These are phyloP conservation scores for Mantis religiosa DNA, from an alignment of 2,888 invertebrate genomes.

Conservation along the genomic window DNA sequence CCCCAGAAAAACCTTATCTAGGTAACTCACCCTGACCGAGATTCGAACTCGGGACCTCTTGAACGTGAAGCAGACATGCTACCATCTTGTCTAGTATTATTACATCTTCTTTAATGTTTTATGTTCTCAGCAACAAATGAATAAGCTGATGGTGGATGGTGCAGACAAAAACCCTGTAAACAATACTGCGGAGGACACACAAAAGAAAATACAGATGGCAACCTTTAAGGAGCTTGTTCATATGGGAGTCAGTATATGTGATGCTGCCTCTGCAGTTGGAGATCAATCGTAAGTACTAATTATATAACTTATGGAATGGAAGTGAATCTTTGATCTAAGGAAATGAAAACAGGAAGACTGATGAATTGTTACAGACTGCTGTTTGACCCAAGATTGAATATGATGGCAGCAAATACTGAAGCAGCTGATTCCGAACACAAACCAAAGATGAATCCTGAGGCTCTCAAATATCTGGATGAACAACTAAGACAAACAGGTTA, in stretches of 20 bases:
- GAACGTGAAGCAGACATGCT: too few species aligned
- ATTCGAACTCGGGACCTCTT: too few species aligned
- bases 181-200: not conserved
- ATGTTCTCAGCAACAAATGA: not conserved
- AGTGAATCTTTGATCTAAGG: too few species aligned
- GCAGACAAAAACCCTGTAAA: not conserved
- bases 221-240: not conserved
- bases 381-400: constrained; percentile 39
- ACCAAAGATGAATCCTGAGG: constrained; percentile 52
- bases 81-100: too few species aligned
- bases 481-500: constrained; percentile 42
- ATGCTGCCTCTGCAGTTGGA: not conserved
- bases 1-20: too few species aligned
- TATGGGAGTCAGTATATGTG: not conserved
- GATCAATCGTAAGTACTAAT: not conserved
- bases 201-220: not conserved
- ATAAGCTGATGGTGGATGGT: not conserved
- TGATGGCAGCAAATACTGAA: constrained; percentile 37
- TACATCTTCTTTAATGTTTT: too few species aligned
- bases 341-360: too few species aligned
- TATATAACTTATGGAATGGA: too few species aligned
- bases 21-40: too few species aligned
- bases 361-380: not conserved
- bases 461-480: constrained; percentile 53
- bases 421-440: constrained; percentile 45